Base-by-base conservation (phyloP, 1,140 invertebrate species). In the Triops cancriformis region DNA sequence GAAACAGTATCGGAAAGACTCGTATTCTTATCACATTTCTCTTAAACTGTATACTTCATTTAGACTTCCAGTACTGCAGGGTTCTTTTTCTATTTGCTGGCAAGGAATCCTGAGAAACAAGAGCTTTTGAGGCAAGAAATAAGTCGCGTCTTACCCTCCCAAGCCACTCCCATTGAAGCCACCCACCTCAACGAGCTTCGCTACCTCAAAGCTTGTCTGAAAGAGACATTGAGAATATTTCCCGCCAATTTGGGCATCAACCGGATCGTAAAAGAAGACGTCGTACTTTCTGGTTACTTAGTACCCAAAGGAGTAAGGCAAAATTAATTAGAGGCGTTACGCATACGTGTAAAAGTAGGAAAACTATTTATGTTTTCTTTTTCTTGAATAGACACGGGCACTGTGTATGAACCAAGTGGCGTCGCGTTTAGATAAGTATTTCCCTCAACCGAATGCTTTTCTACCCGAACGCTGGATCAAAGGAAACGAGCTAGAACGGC, bases 1-100 rank as follows among this genome's bases (percentile, higher is more conserved):
- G 93, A 94, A 80, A 95, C 94, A 73, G 94, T 95, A 85, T 87
- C 11, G 18, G 12, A n/a, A 11, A 26, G 26, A 26, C 5, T 37
- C 31, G 7, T 4, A 2, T 37, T 37, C 2, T 7, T 37, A 4
- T 37, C 31, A 37, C 2, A 2, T 7, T 37, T 2, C 31, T 37
- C 31, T n/a, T n/a, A n/a, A n/a, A 37, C 2, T 37, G 31, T 37
- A 4, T 37, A 37, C 31, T 37, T 37, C 42, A 10, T 7, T 42
- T 80, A 89, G 86, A 89, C 87, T 6, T 83, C 85, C 1, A 89
- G 88, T 76, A 85, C 86, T 1, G 82, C 88, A 37, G 85, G 88
- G 0, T 90, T 89, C 80, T 81, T 89, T 1, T 81, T 92, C 11
- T 92, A 90, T 81, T 86, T 89, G 74, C 82, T 93, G 26, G 88